Evolutionary conservation across 2,797 vertebrate genomes (phyloP), one percentile per base, ranked within the genome.

Genomic region (Pagetopsis macropterus): DNA sequence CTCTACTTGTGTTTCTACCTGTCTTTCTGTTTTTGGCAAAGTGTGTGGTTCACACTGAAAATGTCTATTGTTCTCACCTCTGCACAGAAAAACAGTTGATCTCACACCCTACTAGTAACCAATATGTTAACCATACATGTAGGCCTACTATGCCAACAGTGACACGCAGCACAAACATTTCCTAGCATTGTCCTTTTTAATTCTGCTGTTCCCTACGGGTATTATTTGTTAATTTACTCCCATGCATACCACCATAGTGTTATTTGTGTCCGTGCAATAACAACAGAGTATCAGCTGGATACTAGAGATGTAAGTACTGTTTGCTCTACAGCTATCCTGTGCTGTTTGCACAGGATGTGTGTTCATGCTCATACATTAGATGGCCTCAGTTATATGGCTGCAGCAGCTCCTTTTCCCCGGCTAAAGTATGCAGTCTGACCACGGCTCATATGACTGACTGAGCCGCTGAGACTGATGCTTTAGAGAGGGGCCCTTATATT

Each of bases 391-490:
- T 6, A 40, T 31, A 33, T 58, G 44, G 58, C 46, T 56, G 0
- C 33, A 40, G 56, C 7, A n/a, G 67, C 70, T 68, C 40, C 3
- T 44, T 64, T 69, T 62, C 31, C 57, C 60, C 65, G 65, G 44
- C 41, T 55, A 60, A 50, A 60, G 67, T 46, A 27, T 57, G 60
- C 49, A 45, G 19, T 51, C 21, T 31, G 70, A 59, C 21, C 40
- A 15, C 46, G 8, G 57, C 67, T 84, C 75, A 49, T 52, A 14
- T 82, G 78, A 72, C 78, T 55, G 72, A 41, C 58, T n/a, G 12
- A 58, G 57, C 15, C 51, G 41, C 17, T 51, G 61, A 79, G 43
- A 49, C 68, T 43, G 12, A 17, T 27, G 33, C 43, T 40, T 15
- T 13, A n/a, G 11, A 46, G 12, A 2, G 41, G 27, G 23, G 3